Evolutionary conservation across 1,140 invertebrate species (phyloP), one percentile per base, ranked within the genome.

Genomic region (Drosophila truncata): DNA sequence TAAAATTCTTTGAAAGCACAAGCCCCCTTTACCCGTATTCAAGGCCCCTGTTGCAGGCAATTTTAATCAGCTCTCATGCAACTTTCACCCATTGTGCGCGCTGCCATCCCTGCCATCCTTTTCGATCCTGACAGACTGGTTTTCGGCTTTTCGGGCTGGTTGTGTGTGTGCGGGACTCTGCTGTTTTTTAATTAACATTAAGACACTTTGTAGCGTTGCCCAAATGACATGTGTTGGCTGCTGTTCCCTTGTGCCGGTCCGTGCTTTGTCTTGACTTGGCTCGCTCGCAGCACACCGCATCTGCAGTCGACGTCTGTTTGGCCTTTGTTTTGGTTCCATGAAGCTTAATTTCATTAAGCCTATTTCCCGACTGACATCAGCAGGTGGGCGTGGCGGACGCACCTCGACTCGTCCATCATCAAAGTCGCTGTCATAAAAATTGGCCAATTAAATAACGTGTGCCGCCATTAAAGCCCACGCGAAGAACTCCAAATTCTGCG

Each of bases 131-230:
- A 35, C 78, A 47, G 42, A 55, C 52, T 37, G 20, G 37, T 31
- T 60, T 55, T 57, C 60, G 61, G 58, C 54, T 44, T 59, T 55
- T 39, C 47, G 54, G 50, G 20, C 54, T 54, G 31, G n/a, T 49
- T 57, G 55, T 59, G 57, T 66, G 39, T 54, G 27, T 14, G 61
- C 71, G 80, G 39, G 70, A 65, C 57, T 69, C 78, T 88, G 81
- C 69, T 84, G 80, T 71, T 88, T 90, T 73, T 90, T 88, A 90
- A 88, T 88, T 88, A 90, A 90, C 87, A 90, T 88, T 78, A 86
- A 86, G 78, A 86, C 59, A 81, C 74, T 75, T 80, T 78, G 80
- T 78, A 78, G 59, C 76, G 80, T 74, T 65, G 47, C 72, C 85
- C 70, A 63, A 88, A 88, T 84, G 85, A 84, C 85, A 88, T 90